Percentiles rank a stretch among this genome's conserved stretches.
phyloP scores from a whole-genome alignment of 2,797 vertebrate species.

The Enteromius fasciolatus region DNA sequence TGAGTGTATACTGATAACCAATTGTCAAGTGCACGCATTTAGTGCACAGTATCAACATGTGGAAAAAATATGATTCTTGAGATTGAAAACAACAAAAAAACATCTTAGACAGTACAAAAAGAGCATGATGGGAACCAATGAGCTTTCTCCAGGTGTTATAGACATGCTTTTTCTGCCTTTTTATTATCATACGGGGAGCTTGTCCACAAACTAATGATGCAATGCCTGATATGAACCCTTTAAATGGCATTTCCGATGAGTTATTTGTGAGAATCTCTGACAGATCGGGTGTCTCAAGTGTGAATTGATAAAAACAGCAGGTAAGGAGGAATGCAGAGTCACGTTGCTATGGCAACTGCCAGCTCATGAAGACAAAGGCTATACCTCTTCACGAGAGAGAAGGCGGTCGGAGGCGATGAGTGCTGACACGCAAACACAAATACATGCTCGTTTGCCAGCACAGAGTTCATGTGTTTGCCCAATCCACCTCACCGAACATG shows the following conservation, averaged over 20 bases:
- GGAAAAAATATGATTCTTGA: background rate
- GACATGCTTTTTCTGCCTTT: background rate
- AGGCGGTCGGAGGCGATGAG: slow-evolving; percentile 34
- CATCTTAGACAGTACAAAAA: background rate
- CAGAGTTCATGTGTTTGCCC: background rate
- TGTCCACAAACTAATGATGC: background rate
- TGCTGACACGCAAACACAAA: slow-evolving; percentile 33
- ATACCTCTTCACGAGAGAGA: slow-evolving; percentile 45
- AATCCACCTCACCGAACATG: background rate
- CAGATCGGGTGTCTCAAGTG: slow-evolving; percentile 29
- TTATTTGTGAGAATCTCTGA: slow-evolving; percentile 1
- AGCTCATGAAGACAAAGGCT: slow-evolving; percentile 54
- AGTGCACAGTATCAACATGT: background rate
- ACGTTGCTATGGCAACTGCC: slow-evolving; percentile 56
- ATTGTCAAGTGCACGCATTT: background rate
- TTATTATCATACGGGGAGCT: background rate
- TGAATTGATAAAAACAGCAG: slow-evolving; percentile 58
- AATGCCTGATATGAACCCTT: background rate
- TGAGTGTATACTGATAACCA: background rate
- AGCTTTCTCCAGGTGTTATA: background rate
- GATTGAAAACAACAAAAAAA: background rate
- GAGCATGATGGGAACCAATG: background rate
- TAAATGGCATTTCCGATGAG: background rate
- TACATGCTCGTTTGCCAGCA: slow-evolving; percentile 1
- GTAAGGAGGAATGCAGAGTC: slow-evolving; percentile 58